Evolutionary conservation across 2,113 vertebrate species (phyloP).

Genomic region (Heterochromis multidens): DNA sequence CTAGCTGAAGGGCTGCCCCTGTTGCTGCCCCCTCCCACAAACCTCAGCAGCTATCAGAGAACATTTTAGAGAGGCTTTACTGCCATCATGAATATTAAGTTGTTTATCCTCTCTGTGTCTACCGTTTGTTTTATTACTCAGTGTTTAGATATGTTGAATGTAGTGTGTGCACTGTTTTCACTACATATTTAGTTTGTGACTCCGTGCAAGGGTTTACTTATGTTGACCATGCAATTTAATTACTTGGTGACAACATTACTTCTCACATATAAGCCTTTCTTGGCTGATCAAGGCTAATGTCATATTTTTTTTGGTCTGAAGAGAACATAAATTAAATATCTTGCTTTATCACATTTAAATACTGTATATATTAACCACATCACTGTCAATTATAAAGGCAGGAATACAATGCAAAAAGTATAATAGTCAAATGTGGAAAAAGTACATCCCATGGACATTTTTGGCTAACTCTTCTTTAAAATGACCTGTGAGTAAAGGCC

Average conservation of each 20-base stretch:
- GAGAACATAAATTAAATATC: background rate
- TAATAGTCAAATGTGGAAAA: background rate
- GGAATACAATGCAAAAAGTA: background rate
- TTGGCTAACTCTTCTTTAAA: background rate
- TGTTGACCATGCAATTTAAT: background rate
- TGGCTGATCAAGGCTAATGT: background rate
- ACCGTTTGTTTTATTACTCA: slow-evolving; percentile 7
- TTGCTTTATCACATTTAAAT: background rate
- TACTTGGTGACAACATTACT: background rate
- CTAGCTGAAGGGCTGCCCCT: slow-evolving; percentile 21
- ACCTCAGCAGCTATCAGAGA: slow-evolving; percentile 49
- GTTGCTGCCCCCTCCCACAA: slow-evolving; percentile 34
- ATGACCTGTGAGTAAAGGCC: background rate
- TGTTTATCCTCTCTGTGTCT: slow-evolving; percentile 20
- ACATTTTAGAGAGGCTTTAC: slow-evolving; percentile 14
- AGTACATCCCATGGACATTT: too few species aligned
- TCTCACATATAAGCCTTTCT: background rate
- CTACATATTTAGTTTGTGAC: slow-evolving; percentile 15
- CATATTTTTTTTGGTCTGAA: background rate
- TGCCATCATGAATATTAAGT: slow-evolving; percentile 9
- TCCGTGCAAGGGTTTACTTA: background rate
- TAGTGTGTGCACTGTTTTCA: background rate
- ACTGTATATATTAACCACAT: background rate
- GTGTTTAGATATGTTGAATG: slow-evolving; percentile 1
- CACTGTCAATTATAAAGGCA: background rate